Percentiles rank a stretch among this genome's conserved stretches.
Conservation (phyloP, 2,888 invertebrate genomes). For the Saturnia japonica region DNA sequence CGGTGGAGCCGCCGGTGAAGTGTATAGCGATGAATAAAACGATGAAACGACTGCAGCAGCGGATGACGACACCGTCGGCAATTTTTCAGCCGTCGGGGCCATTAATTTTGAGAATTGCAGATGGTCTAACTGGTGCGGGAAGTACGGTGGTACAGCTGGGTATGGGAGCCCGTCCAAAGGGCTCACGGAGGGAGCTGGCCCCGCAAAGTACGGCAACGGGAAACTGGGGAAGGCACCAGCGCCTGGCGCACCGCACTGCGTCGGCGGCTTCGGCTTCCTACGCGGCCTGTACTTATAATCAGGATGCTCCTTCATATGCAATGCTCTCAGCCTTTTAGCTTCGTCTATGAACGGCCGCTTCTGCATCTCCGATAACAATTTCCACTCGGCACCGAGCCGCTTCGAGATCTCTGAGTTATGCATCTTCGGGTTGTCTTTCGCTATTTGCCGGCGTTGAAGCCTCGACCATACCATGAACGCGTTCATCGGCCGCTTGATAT, state of each 20-base stretch:
- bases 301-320: slow-evolving; percentile 96
- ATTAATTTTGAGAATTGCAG: slow-evolving; percentile 84
- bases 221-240: slow-evolving; percentile 84
- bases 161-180: slow-evolving; percentile 84
- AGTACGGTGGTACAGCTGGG: slow-evolving; percentile 87
- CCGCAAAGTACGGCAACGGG: slow-evolving; percentile 84
- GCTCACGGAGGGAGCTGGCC: slow-evolving; percentile 81
- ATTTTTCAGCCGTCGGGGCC: slow-evolving; percentile 70
- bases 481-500: slow-evolving; percentile 98
- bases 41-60: slow-evolving; percentile 85
- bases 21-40: slow-evolving; percentile 86
- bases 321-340: slow-evolving; percentile 92
- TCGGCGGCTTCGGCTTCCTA: slow-evolving; percentile 90
- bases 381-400: slow-evolving; percentile 96
- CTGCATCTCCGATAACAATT: slow-evolving; percentile 91
- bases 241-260: slow-evolving; percentile 74
- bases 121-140: slow-evolving; percentile 88
- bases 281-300: slow-evolving; percentile 95
- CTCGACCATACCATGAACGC: slow-evolving; percentile 99
- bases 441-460: slow-evolving; percentile 94
- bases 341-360: slow-evolving; percentile 98
- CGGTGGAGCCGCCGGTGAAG: slow-evolving; percentile 76
- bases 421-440: slow-evolving; percentile 96
- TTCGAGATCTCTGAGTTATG: slow-evolving; percentile 96
- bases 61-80: slow-evolving; percentile 72